These are phyloP conservation scores for Phalacrocorax pelagicus DNA, from an alignment of 2,113 vertebrate genomes.

Conservation along the genomic window DNA sequence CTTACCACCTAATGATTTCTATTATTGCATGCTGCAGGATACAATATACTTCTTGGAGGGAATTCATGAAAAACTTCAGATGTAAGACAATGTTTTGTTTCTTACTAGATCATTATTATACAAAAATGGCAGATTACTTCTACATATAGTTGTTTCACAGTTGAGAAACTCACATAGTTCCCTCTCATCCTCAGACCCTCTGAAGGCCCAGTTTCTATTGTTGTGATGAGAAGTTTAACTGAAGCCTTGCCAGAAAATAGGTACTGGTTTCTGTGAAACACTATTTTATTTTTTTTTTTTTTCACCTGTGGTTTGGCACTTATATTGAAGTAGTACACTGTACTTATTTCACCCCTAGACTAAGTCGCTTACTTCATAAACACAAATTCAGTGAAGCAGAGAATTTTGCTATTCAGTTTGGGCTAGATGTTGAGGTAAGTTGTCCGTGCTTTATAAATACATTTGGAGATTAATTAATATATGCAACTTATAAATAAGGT, in stretches of 20 bases:
- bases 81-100: constrained; percentile 72
- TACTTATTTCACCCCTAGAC: constrained; percentile 64
- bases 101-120: not conserved
- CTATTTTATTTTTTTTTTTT: not conserved
- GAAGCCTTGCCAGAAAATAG: constrained; percentile 96
- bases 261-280: constrained; percentile 62
- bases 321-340: not conserved
- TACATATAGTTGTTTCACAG: not conserved
- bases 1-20: not conserved
- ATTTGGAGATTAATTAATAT: not conserved
- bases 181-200: constrained; percentile 56
- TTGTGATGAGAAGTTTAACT: constrained; percentile 90
- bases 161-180: not conserved
- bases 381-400: constrained; percentile 95
- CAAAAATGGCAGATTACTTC: not conserved
- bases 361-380: constrained; percentile 93
- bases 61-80: constrained; percentile 76
- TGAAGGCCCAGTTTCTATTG: constrained; percentile 69
- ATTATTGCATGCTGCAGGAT: constrained; percentile 78
- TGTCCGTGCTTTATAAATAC: not conserved
- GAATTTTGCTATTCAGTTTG: constrained; percentile 91
- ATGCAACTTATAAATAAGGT: not conserved
- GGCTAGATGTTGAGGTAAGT: constrained; percentile 90
- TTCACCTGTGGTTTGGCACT: not conserved
- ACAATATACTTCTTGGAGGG: constrained; percentile 91